Evolutionary conservation across 2,888 invertebrate species (phyloP).

Genomic region (Phyto melanocephala): DNA sequence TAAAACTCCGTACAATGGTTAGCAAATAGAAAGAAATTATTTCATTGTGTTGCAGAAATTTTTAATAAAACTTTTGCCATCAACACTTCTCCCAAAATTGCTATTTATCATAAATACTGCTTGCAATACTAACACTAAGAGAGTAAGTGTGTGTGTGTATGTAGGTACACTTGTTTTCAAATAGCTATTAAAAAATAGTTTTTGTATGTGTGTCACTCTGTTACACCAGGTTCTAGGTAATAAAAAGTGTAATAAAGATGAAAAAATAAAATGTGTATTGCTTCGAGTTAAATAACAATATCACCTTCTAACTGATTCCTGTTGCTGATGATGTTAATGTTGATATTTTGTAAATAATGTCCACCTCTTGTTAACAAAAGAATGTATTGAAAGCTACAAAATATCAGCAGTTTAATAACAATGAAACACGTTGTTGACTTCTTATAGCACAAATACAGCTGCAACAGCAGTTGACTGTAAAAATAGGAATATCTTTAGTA

Average conservation of each 20-base stretch:
- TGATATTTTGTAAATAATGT: constrained; percentile 27
- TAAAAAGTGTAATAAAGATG: not conserved
- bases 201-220: not conserved
- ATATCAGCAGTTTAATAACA: not conserved
- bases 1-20: not conserved
- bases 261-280: not conserved
- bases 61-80: constrained; percentile 2
- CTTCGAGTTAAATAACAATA: constrained; percentile 31
- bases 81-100: not conserved
- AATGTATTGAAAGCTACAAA: not conserved
- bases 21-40: not conserved
- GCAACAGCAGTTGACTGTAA: not conserved
- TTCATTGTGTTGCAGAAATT: not conserved
- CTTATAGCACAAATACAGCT: not conserved
- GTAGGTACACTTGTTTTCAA: too few species aligned
- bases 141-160: not conserved
- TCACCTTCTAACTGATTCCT: constrained; percentile 18
- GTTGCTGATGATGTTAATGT: not conserved
- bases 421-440: not conserved
- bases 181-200: too few species aligned
- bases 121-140: not conserved
- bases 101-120: not conserved
- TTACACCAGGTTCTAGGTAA: not conserved
- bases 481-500: not conserved
- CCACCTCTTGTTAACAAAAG: not conserved